Base-by-base conservation (phyloP, 2,113 vertebrate species). In the Cinclus mexicanus region DNA sequence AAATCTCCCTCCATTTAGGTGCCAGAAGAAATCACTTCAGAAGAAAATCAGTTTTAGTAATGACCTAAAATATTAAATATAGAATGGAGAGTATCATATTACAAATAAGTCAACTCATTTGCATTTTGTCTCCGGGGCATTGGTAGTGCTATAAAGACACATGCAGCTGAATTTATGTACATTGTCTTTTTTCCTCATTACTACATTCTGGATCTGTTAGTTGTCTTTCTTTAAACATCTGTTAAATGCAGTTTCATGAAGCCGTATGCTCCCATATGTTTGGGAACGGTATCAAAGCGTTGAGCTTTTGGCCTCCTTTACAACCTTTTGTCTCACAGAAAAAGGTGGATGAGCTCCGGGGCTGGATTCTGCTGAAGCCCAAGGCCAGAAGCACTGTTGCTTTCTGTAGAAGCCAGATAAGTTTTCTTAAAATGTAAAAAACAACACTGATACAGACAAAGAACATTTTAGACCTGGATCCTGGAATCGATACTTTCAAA, bases 181-280 rank as follows among this genome's bases (percentile, higher is more conserved):
- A 91, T 97, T 97, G 94, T 97, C 96, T 97, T 97, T 95, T 96
- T 97, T 97, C 77, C 94, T 97, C 89, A 91, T 97, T 96, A 96
- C 86, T 96, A 70, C 89, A 92, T 97, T 97, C 98, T 95, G 97
- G 96, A 97, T 97, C 92, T 97, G 97, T 98, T 98, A 97, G 95
- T 97, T 98, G 98, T 97, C 87, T 79, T 97, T 97, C 97, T 97
- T 97, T 96, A 97, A 98, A 98, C 98, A 98, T 98, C 98, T 98
- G 98, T 98, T 98, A 97, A 97, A 97, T 95, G 96, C 92, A 97
- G 97, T 97, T 98, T 95, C 94, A 95, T 94, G 95, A 93, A 95
- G 81, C 76, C 13, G 90, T 97, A 91, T 83, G 96, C 98, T 97
- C 97, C 97, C 98, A 97, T 98, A 98, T 98, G 97, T 95, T 96